A percentile compares a stretch with the other conserved stretches of the same genome.
phyloP scores from a whole-genome alignment of 2,797 vertebrate genomes.

The Pygocentrus nattereri region DNA sequence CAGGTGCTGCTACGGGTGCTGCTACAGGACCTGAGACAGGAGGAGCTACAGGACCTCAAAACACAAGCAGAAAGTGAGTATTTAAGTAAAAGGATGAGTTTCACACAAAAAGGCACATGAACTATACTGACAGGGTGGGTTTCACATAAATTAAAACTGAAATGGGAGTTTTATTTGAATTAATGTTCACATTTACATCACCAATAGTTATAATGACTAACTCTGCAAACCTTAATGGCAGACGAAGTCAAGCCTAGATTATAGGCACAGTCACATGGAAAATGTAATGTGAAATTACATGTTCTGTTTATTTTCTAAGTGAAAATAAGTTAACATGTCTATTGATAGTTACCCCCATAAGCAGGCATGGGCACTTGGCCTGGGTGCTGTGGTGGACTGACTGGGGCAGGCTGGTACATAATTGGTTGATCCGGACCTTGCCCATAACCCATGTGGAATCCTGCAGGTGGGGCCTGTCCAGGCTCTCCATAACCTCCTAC shows the following conservation, averaged over 20 bases:
- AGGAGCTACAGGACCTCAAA: not conserved
- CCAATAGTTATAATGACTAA: not conserved
- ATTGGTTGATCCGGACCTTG: slow-evolving; percentile 63
- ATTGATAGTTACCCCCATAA: slow-evolving; percentile 59
- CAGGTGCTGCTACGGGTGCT: slow-evolving; percentile 24
- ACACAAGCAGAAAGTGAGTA: not conserved
- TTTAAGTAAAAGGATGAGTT: not conserved
- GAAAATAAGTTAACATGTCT: no score
- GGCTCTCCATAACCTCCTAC: slow-evolving; percentile 74
- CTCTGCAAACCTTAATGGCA: not conserved
- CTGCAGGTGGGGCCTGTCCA: slow-evolving; percentile 69
- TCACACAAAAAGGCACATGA: not conserved
- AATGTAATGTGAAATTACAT: no score
- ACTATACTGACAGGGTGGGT: no score
- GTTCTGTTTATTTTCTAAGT: no score
- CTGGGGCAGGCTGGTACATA: slow-evolving; percentile 76
- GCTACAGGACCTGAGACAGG: slow-evolving; percentile 48
- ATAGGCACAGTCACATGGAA: not conserved
- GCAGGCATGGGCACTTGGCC: slow-evolving; percentile 48
- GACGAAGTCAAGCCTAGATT: not conserved
- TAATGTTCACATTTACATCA: not conserved
- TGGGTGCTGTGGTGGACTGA: slow-evolving; percentile 49
- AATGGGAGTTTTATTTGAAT: not conserved
- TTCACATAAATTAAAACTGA: not conserved
- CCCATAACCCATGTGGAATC: slow-evolving; percentile 77